Base-by-base conservation (phyloP, 2,888 invertebrate genomes). In the Parapristionchus giblindavisi region DNA sequence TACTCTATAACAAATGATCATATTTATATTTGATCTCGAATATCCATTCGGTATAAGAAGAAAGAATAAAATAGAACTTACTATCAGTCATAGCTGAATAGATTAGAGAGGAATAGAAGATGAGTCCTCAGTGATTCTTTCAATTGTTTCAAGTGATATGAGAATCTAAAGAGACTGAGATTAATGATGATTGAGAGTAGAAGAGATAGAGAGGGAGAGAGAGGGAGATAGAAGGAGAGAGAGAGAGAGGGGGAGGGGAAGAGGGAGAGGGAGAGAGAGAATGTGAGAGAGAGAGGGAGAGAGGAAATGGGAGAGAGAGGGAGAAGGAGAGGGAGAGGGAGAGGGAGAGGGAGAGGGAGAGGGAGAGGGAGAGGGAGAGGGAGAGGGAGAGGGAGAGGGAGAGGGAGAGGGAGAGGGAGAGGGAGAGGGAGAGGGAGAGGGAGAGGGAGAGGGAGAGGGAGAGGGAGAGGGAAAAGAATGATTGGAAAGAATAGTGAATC, bases 191-290 rank as follows among this genome's bases (percentile, higher is more conserved):
- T 17, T 21, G 24, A 8, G 11, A 58, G 11, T 21, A 27, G 27
- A 27, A n/a, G 58, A n/a, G 24, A 58, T 11, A n/a, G 58, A n/a
- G 24, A 58, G 58, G 27, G n/a, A n/a, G n/a, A n/a, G n/a, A n/a
- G n/a, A n/a, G n/a, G n/a, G n/a, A n/a, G 58, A 58, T 17, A 58
- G 58, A n/a, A 24, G 27, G 24, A n/a, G 58, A 58, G 14, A 17
- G 58, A 58, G 58, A 58, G 58, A n/a, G 24, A n/a, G 11, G 24
- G 58, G 27, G 58, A 58, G 58, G 27, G 58, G 27, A 17, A 17
- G 58, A 58, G 58, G 27, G 24, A 58, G 58, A 58, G 24, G 24
- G 11, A n/a, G 24, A 8, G 24, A n/a, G 24, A 58, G 24, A n/a
- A 58, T 58, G 14, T 11, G 58, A n/a, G 58, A 11, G 24, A n/a